phyloP scores from a whole-genome alignment of 2,888 invertebrate species.

The Unio delphinus region DNA sequence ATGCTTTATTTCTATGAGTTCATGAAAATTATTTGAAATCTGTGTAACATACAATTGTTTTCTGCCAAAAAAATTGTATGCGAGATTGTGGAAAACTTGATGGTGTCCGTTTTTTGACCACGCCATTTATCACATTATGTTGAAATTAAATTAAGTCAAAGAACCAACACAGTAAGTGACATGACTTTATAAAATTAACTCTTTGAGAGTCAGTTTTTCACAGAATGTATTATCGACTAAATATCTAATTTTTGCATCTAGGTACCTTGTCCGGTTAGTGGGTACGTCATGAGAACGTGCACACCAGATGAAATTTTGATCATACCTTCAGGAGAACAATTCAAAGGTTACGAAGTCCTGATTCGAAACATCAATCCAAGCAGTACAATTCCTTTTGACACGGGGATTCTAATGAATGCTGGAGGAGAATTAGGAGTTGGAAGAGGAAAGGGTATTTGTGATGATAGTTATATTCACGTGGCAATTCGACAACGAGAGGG shows the following conservation, averaged over 20 bases:
- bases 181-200: too few species aligned
- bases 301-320: constrained; percentile 25
- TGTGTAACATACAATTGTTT: too few species aligned
- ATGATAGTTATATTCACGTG: constrained; percentile 37
- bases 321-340: constrained; percentile 30
- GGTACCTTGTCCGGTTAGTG: constrained; percentile 24
- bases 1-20: too few species aligned
- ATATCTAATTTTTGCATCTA: background rate
- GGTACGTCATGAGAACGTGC: constrained; percentile 9
- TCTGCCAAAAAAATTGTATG: too few species aligned
- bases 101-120: too few species aligned
- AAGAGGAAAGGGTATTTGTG: constrained; percentile 12
- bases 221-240: too few species aligned
- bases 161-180: too few species aligned
- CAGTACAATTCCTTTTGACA: constrained; percentile 4
- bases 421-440: constrained; percentile 18
- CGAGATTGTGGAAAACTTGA: too few species aligned
- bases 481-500: constrained; percentile 29
- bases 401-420: constrained; percentile 7
- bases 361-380: constrained; percentile 37
- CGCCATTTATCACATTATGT: too few species aligned
- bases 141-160: too few species aligned
- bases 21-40: too few species aligned
- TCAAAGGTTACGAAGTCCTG: constrained; percentile 36
- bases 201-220: too few species aligned